Percentiles rank a stretch among this genome's conserved stretches.
Conservation (phyloP, 2,113 vertebrate genomes). For the Dermatemys mawii region DNA sequence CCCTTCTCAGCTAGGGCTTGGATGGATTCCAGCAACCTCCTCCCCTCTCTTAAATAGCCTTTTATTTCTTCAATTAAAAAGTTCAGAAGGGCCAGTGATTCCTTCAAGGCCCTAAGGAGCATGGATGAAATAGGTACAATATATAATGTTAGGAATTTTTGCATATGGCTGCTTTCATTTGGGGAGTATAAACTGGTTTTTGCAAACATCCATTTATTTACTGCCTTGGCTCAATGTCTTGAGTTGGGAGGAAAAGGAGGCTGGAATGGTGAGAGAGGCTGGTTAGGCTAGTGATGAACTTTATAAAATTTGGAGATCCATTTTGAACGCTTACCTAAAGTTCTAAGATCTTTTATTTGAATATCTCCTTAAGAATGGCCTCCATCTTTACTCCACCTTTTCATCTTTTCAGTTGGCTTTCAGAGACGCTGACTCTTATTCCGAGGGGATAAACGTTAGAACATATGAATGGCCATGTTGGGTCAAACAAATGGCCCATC, state of each 20-base stretch:
- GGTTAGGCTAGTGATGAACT: not conserved
- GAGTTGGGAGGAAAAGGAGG: not conserved
- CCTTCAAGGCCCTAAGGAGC: not conserved
- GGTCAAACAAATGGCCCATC: not conserved
- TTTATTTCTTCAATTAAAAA: conserved; percentile 53
- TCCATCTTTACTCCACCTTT: not conserved
- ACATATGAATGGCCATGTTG: not conserved
- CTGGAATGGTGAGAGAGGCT: not conserved
- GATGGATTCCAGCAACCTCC: conserved; percentile 26
- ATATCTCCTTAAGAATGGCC: not conserved
- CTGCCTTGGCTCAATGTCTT: not conserved
- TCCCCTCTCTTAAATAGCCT: conserved; percentile 16
- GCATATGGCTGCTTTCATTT: not conserved
- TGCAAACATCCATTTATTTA: not conserved
- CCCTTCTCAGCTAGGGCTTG: conserved; percentile 34
- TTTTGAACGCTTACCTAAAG: not conserved
- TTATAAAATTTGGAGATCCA: not conserved
- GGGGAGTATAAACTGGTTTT: not conserved
- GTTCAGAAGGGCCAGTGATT: not conserved
- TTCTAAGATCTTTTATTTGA: not conserved
- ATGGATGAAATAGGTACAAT: not conserved
- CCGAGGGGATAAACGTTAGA: not conserved
- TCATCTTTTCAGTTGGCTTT: not conserved
- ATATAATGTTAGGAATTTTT: not conserved
- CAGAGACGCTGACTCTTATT: not conserved